These are phyloP conservation scores for Leucosticte australis DNA, from an alignment of 2,113 vertebrate species.

Conservation along the genomic window DNA sequence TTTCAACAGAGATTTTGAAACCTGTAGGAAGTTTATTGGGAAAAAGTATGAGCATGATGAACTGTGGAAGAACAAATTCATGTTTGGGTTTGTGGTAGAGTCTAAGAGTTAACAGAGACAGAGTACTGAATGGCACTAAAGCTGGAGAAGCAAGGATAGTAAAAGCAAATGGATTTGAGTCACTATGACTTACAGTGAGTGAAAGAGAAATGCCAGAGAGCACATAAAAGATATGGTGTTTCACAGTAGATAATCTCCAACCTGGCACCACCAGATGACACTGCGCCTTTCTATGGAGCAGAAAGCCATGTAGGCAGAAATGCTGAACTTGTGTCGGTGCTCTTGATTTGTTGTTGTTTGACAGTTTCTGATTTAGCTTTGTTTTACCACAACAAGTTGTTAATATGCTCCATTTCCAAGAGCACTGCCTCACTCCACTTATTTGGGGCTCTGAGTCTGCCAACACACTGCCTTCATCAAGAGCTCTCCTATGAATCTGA, in stretches of 20 bases:
- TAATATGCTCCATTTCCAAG: neutral
- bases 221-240: neutral
- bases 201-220: neutral
- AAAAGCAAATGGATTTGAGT: neutral
- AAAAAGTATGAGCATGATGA: neutral
- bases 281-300: neutral
- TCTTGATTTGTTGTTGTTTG: accelerated
- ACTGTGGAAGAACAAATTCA: neutral
- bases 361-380: neutral
- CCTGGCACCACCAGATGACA: neutral
- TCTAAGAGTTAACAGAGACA: neutral
- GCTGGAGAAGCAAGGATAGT: neutral
- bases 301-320: neutral
- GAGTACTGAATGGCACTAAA: neutral
- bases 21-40: neutral
- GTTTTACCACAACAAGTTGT: neutral
- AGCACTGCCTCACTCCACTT: neutral
- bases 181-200: neutral
- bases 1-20: neutral
- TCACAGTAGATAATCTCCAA: neutral
- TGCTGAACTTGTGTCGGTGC: neutral
- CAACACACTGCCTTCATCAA: neutral
- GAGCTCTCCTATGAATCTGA: neutral
- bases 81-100: neutral
- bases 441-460: neutral